Evolutionary conservation across 2,797 vertebrate species (phyloP), one percentile per base, ranked within the genome.

Genomic region (Sebastes iracundus): DNA sequence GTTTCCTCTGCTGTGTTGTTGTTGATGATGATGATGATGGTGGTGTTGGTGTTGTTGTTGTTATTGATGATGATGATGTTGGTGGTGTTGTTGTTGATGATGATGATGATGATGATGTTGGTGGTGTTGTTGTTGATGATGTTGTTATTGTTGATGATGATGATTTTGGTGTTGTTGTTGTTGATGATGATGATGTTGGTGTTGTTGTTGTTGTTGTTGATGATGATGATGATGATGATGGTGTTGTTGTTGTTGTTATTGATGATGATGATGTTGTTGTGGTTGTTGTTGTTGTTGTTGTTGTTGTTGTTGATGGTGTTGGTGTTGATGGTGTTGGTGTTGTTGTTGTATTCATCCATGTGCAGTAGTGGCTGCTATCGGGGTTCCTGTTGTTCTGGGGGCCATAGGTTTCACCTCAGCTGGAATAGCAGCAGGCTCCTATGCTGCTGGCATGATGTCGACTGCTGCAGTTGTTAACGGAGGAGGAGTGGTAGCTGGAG

Each of bases 381-480:
- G 9, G 18, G 83, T 25, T 1, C 91, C 92, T 8, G 0, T 80
- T 0, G 62, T 7, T 11, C 79, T 92, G 38, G 82, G 78, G 1
- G 75, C 12, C 0, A 3, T 22, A 7, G 92, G 92, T 0, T 92
- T 93, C 79, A 87, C 84, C 18, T 63, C 87, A 4, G 81, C 13
- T 1, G 87, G 87, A 2, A 58, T 88, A 32, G 80, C 88, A 2
- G 94, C 81, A 1, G 76, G 92, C 0, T 93, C 94, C 13, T 1
- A 4, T 0, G 94, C 91, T 1, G 88, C 94, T 0, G 1, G 84
- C 18, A 84, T 93, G 93, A 94, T 95, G 94, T 91, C 93, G 0
- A 1, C 71, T 4, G 83, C 92, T 8, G 94, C 94, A 0, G 1
- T 85, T 0, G 89, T 90, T 0, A 94, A 84, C 1, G 92, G 94